Base-by-base conservation (phyloP, 1,140 invertebrate species). In the Drosophila grimshawi region DNA sequence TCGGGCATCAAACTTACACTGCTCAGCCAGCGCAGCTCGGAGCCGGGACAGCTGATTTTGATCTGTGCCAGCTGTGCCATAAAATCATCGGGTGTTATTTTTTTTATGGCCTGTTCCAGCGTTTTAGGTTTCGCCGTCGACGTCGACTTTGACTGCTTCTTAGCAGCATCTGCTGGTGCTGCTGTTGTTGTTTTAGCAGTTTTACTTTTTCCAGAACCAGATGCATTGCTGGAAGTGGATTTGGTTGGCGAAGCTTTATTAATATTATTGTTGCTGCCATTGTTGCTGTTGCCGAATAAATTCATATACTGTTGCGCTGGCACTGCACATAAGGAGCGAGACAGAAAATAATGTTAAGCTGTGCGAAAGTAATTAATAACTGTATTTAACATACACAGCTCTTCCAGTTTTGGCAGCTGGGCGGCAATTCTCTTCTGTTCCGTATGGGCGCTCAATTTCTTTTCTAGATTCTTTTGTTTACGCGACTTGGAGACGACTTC, bases 401-500 rank as follows among this genome's bases (percentile, higher is more conserved):
- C 95, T 75, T 95, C 95, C 55, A 95, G 92, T 93, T 95, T 95
- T 2, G 94, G 94, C 56, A 95, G 94, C 53, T 95, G 94, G 55
- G 93, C 93, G 78, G 93, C 94, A 60, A 93, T 93, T 64, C 95
- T 93, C 85, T 95, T 94, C 79, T 93, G 92, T 55, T 90, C 76
- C 68, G 93, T 93, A 46, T 92, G 93, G 37, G 89, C 93, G 3
- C 33, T 61, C 3, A 92, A 75, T 48, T 92, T 92, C 51, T 90
- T 92, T n/a, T 92, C 91, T 2, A 92, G 60, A 86, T 93, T 94
- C 78, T 95, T 95, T 48, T 95, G 94, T 74, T 96, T 96, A 76
- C 96, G 95, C 61, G 93, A 95, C 86, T 95, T 96, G 45, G 94
- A 94, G 67, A 97, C 96, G 80, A 96, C 94, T 95, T 96, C 96